These are phyloP conservation scores for Parazoanthus swiftii DNA, from an alignment of 92 coral and sea anemone genomes.

Conservation along the genomic window DNA sequence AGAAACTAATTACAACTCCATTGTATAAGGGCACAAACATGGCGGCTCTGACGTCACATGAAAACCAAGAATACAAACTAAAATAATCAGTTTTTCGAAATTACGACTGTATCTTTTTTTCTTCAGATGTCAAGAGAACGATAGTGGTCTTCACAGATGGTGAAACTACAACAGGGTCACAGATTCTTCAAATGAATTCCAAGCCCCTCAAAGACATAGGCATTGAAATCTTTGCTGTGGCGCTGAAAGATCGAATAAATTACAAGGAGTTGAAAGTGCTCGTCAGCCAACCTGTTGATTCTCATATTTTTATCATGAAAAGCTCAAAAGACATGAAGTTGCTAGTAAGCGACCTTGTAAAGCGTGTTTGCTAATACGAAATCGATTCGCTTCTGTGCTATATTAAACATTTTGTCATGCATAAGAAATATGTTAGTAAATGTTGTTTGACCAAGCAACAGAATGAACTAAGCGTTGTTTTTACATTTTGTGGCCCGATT, in stretches of 20 bases:
- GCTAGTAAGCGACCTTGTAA: not conserved
- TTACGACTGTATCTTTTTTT: not conserved
- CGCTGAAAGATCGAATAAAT: not conserved
- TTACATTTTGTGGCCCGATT: too few species aligned
- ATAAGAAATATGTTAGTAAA: too few species aligned
- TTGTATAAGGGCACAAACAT: too few species aligned
- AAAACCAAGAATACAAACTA: too few species aligned
- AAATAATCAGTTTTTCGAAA: too few species aligned
- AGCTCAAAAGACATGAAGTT: not conserved
- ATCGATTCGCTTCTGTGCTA: too few species aligned
- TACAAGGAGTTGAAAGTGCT: not conserved
- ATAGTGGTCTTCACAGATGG: not conserved
- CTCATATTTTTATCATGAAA: not conserved
- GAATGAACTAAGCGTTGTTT: too few species aligned
- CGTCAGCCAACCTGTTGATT: not conserved
- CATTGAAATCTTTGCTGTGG: conserved; percentile 4
- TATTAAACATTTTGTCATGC: too few species aligned
- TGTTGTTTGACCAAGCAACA: too few species aligned
- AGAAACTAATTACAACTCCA: too few species aligned
- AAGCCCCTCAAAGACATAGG: not conserved
- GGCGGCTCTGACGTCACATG: too few species aligned
- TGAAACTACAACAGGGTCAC: not conserved
- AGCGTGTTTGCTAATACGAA: not conserved
- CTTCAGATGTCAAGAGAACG: conserved; percentile 4
- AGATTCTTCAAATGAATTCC: not conserved